These are phyloP conservation scores for Corydoras sp. DNA, from an alignment of 2,113 vertebrate genomes.

Conservation along the genomic window DNA sequence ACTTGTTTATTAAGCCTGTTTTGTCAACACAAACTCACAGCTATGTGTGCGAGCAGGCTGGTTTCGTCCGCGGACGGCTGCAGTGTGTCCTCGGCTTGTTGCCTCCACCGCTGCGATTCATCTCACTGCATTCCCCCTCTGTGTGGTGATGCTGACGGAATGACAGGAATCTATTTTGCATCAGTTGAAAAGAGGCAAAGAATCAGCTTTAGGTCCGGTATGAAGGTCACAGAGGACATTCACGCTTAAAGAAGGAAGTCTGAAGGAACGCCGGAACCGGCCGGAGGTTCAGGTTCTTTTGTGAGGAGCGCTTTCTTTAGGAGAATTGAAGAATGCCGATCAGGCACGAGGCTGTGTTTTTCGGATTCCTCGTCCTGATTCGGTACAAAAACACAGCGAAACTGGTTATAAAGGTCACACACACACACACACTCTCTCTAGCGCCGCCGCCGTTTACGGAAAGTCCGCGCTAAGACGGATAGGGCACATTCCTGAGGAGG, in stretches of 20 bases:
- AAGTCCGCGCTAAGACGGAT: background rate
- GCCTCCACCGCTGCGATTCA: no score
- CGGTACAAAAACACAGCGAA: background rate
- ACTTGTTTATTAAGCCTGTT: constrained; percentile 16
- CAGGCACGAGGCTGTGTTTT: no score
- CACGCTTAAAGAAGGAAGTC: background rate
- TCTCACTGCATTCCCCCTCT: no score
- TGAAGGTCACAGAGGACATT: background rate
- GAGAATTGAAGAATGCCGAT: background rate
- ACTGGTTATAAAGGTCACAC: background rate
- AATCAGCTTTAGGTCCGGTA: background rate
- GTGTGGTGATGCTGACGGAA: background rate
- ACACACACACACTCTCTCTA: background rate
- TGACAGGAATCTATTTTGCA: background rate
- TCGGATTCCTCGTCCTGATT: no score
- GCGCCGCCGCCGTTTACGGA: background rate
- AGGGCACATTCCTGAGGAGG: constrained; percentile 30
- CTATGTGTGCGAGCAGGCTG: background rate
- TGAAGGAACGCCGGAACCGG: background rate
- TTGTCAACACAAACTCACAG: background rate
- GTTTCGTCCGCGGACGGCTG: no score
- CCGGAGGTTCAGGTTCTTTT: background rate
- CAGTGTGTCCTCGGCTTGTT: no score
- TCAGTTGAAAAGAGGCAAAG: background rate
- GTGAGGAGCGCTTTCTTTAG: background rate